Base-by-base conservation (phyloP, 1,140 invertebrate genomes). In the Bombus superbus region DNA sequence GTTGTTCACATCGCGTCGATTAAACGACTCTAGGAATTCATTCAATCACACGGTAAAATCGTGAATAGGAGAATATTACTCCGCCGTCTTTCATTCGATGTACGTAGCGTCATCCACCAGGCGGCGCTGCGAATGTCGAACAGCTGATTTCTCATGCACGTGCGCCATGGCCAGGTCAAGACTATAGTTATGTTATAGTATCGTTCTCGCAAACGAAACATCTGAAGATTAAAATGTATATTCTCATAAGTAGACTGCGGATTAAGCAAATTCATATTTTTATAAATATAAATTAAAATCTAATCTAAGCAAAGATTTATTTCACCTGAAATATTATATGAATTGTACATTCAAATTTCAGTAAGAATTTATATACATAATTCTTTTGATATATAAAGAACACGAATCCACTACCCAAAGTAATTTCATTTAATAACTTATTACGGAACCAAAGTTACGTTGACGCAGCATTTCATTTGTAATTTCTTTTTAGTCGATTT, bases 131-230 rank as follows among this genome's bases (percentile, higher is more conserved):
- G 2, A 28, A 38, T 75, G 25, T 22, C n/a, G 77, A 88, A 88
- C 90, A 91, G 89, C 90, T 91, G 90, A 90, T 91, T 40, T 71
- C 38, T 53, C 35, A 69, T 80, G 89, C 87, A 88, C 89, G 81
- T 86, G 86, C 87, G 79, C 83, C 53, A 84, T 74, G 81, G 18
- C 53, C 44, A 71, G 10, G 2, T 10, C 10, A 47, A 8, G 28
- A 18, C 66, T 22, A 38, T 62, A 13, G 11, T 62, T 62, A 62
- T 22, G 18, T 53, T 53, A 22, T 53, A 22, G 47, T 53, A 53
- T 53, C 18, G 6, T 53, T 53, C 18, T 53, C 18, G 47, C 47
- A 53, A 53, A 53, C 18, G 59, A 62, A 62, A 62, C 2, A 62
- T 62, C 11, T 62, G 3, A 62, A 62, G n/a, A 62, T 62, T 62